Percentiles rank a stretch among this genome's conserved stretches.
Evolutionary conservation across 2,888 invertebrate genomes (phyloP).

Genomic region (Crepidodera aurea): DNA sequence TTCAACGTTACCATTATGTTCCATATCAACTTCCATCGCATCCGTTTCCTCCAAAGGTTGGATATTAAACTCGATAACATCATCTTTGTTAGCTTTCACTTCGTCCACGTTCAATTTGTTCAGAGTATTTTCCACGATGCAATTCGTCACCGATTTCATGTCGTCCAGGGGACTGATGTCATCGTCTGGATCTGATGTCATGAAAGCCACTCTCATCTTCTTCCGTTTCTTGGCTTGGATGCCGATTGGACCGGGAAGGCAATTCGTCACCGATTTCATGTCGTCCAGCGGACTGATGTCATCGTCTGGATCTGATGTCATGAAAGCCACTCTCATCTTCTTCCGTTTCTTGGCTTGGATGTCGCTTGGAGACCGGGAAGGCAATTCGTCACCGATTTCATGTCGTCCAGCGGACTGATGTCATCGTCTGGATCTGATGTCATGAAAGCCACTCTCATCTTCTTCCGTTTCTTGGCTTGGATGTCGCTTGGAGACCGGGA

Average conservation of each 20-base stretch:
- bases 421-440: conserved; percentile 45
- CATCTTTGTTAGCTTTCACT: conserved; percentile 15
- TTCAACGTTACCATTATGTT: not conserved
- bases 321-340: conserved; percentile 40
- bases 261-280: conserved; percentile 44
- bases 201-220: conserved; percentile 40
- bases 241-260: conserved; percentile 46
- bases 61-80: conserved; percentile 29
- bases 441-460: conserved; percentile 38
- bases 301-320: conserved; percentile 42
- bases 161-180: conserved; percentile 47
- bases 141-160: conserved; percentile 52
- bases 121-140: conserved; percentile 42
- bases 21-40: not conserved
- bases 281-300: conserved; percentile 47
- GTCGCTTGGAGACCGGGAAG: conserved; percentile 47
- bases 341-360: conserved; percentile 43
- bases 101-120: conserved; percentile 27
- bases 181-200: conserved; percentile 42
- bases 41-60: not conserved
- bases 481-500: conserved; percentile 47
- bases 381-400: conserved; percentile 42
- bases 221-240: conserved; percentile 43
- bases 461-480: conserved; percentile 44
- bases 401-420: conserved; percentile 46